A percentile compares a stretch with the other conserved stretches of the same genome.
phyloP scores from a whole-genome alignment of 2,113 vertebrate genomes.

The Polypterus bichir region DNA sequence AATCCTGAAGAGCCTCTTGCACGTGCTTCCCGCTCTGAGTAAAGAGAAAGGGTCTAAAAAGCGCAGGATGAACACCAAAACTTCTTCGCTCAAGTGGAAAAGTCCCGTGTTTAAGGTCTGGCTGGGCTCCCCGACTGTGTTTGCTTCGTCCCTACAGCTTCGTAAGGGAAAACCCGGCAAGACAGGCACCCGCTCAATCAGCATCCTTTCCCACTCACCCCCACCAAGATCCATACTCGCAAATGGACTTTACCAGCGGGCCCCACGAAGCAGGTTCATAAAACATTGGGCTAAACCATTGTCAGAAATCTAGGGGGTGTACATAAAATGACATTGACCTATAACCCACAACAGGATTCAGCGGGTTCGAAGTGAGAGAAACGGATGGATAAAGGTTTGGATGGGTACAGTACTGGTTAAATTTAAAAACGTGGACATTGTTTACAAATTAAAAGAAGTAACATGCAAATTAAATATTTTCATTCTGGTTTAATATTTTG shows the following conservation, averaged over 20 bases:
- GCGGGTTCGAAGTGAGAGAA: too few species aligned
- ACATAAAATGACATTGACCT: too few species aligned
- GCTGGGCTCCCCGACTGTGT: not conserved
- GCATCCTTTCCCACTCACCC: slow-evolving; percentile 16
- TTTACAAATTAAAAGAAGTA: too few species aligned
- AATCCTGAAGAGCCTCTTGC: slow-evolving; percentile 26
- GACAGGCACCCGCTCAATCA: slow-evolving; percentile 23
- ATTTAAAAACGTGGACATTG: too few species aligned
- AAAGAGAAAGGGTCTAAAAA: slow-evolving; percentile 33
- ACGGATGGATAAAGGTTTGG: too few species aligned
- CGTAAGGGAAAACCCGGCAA: slow-evolving; percentile 5
- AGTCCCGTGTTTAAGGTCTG: slow-evolving; percentile 11
- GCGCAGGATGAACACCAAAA: slow-evolving; percentile 28
- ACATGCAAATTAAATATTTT: too few species aligned
- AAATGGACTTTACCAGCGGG: not conserved
- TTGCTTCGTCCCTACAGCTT: not conserved
- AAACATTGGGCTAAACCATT: slow-evolving; percentile 23
- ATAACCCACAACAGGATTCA: too few species aligned
- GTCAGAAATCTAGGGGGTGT: too few species aligned
- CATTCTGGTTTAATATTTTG: too few species aligned
- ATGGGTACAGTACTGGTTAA: too few species aligned
- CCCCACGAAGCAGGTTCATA: slow-evolving; percentile 5
- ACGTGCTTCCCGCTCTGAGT: slow-evolving; percentile 30
- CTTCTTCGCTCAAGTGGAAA: slow-evolving; percentile 33
- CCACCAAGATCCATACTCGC: slow-evolving; percentile 22